Evolutionary conservation across 2,113 vertebrate genomes (phyloP), one percentile per base, ranked within the genome.

Genomic region (Rhea americana): DNA sequence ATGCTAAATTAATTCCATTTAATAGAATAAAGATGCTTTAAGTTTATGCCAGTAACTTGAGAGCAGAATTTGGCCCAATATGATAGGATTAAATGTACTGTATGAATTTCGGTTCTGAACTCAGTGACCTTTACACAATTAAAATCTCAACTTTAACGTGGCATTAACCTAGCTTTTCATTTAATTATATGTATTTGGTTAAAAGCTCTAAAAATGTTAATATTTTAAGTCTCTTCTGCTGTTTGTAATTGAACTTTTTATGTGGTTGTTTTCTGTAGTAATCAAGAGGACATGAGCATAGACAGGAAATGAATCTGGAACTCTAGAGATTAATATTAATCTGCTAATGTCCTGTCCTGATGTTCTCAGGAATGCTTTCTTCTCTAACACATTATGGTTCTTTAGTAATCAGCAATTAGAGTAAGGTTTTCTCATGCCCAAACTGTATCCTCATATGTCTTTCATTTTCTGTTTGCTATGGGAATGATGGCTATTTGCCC

Each of bases 321-420:
- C 97, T 97, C 96, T 88, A 93, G 95, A 98, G 98, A 98, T 98
- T 98, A 98, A 97, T 97, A 95, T 96, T 97, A 98, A 98, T 98
- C 98, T 97, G 96, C 92, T 98, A 97, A 98, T 97, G 95, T 97
- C 96, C 95, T 97, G 90, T 97, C 95, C 96, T 96, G 79, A 92
- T 94, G 94, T 97, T 97, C 95, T 96, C 85, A 72, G 94, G 96
- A 95, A 96, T 96, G 89, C 89, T 95, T 96, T 96, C 95, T 96
- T 96, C 91, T 96, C 90, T 75, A 82, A 91, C 87, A 82, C 96
- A 94, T 96, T 97, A 96, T 95, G 90, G 92, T 94, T 92, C 89
- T 96, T 86, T 91, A 95, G 96, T 87, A 87, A 93, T 95, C 93
- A 94, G 94, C 89, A 97, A 89, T 97, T 96, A 90, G 96, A 86